phyloP scores from a whole-genome alignment of 2,113 vertebrate species.

The Shinisaurus crocodilurus region DNA sequence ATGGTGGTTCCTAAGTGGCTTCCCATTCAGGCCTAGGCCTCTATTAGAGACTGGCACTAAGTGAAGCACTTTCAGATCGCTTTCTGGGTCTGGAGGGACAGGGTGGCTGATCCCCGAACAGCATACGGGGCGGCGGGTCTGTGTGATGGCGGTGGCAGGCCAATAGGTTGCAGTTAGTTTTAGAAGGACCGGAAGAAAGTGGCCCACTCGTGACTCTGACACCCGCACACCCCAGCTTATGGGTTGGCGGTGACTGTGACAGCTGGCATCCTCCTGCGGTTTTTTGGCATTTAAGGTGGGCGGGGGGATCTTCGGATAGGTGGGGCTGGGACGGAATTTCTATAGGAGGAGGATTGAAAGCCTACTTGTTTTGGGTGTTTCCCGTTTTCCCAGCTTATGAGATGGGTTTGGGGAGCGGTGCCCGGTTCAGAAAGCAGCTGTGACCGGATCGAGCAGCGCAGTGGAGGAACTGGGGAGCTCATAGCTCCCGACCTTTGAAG shows the following conservation, averaged over 20 bases:
- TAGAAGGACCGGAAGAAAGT: neutral
- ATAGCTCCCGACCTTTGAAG: neutral
- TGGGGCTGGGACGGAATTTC: neutral
- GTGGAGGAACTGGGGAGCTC: neutral
- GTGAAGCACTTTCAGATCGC: neutral
- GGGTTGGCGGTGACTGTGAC: neutral
- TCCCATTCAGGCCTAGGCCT: neutral
- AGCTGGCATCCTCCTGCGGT: slow-evolving; percentile 17
- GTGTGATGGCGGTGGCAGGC: no score
- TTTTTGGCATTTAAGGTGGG: neutral
- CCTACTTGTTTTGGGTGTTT: neutral
- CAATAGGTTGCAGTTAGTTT: neutral
- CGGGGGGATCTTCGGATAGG: neutral
- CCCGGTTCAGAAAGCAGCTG: neutral
- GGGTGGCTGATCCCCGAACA: neutral
- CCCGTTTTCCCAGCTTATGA: neutral
- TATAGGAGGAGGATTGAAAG: neutral
- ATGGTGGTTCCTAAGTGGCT: neutral
- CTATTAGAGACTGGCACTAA: neutral
- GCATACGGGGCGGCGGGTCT: neutral
- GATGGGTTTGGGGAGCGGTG: neutral
- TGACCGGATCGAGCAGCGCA: neutral
- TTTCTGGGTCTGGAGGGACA: neutral
- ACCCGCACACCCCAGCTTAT: neutral
- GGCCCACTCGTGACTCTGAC: neutral